Percentiles rank a stretch among this genome's conserved stretches.
Evolutionary conservation across 2,797 vertebrate species (phyloP).

Genomic region (Helarctos malayanus): DNA sequence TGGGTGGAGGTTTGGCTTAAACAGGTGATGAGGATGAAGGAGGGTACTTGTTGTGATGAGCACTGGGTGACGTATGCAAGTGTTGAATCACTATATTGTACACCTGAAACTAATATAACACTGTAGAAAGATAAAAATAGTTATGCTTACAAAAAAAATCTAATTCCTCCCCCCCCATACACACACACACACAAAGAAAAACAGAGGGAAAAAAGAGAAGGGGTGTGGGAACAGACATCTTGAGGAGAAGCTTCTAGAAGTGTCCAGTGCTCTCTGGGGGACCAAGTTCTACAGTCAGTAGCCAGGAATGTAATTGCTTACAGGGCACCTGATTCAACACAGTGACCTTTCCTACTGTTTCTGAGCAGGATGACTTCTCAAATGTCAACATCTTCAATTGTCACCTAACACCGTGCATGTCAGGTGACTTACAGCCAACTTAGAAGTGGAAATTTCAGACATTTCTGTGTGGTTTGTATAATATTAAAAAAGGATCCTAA

Average conservation of each 20-base stretch:
- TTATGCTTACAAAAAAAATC: background rate
- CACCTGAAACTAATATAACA: background rate
- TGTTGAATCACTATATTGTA: background rate
- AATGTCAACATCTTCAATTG: background rate
- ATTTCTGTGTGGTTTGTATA: constrained; percentile 54
- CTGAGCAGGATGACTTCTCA: constrained; percentile 37
- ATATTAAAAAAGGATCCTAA: constrained; percentile 50
- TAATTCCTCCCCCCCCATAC: background rate
- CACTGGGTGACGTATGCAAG: background rate
- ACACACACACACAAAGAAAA: background rate
- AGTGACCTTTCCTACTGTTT: background rate
- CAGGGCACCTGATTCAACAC: background rate
- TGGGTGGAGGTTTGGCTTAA: background rate
- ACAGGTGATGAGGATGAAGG: background rate
- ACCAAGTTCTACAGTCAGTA: background rate
- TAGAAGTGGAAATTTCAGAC: constrained; percentile 50
- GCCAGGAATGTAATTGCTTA: background rate
- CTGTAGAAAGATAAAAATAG: background rate
- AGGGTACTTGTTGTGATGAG: background rate
- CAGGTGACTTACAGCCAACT: background rate
- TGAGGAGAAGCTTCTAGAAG: background rate
- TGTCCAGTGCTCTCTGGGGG: background rate
- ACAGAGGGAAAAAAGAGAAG: background rate
- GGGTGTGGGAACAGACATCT: accelerated
- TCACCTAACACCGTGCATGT: background rate